Conservation (phyloP, 1,140 invertebrate species). For the Drosophila murphyi region DNA sequence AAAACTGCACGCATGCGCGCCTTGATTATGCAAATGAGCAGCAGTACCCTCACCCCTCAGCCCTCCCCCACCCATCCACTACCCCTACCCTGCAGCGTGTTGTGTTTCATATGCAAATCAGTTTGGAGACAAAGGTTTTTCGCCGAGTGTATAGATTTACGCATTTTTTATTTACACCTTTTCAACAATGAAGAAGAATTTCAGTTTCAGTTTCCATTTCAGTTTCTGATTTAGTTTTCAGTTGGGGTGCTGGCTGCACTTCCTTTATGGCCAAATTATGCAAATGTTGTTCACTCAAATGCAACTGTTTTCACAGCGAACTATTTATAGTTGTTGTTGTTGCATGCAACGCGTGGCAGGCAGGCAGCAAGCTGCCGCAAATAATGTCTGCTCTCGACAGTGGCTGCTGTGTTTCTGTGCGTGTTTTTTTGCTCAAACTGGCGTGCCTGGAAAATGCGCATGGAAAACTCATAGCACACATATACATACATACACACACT, state of each 20-base stretch:
- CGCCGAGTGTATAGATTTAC: conserved; percentile 63
- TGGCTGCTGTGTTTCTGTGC: conserved; percentile 64
- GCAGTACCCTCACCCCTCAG: neutral
- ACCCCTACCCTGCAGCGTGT: conserved; percentile 27
- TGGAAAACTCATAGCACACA: conserved; percentile 49
- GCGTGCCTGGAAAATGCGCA: conserved; percentile 66
- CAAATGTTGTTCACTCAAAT: conserved; percentile 59
- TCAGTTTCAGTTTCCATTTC: neutral
- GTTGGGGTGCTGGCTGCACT: conserved; percentile 47
- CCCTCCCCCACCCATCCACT: neutral
- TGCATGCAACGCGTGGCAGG: conserved; percentile 60
- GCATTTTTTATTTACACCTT: conserved; percentile 80
- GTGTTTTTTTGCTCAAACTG: neutral
- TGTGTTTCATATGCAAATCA: conserved; percentile 79
- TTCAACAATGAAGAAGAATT: conserved; percentile 42
- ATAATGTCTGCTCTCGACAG: conserved; percentile 55
- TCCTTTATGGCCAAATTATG: conserved; percentile 78
- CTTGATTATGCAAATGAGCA: conserved; percentile 74
- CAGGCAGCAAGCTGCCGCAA: conserved; percentile 36
- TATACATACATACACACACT: neutral
- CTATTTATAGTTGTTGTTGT: conserved; percentile 12
- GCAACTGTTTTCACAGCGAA: conserved; percentile 61
- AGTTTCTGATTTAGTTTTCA: neutral
- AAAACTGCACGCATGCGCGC: conserved; percentile 78
- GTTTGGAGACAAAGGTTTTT: conserved; percentile 44